Evolutionary conservation across 2,888 invertebrate species (phyloP), one percentile per base, ranked within the genome.

Genomic region (Amiota minor): DNA sequence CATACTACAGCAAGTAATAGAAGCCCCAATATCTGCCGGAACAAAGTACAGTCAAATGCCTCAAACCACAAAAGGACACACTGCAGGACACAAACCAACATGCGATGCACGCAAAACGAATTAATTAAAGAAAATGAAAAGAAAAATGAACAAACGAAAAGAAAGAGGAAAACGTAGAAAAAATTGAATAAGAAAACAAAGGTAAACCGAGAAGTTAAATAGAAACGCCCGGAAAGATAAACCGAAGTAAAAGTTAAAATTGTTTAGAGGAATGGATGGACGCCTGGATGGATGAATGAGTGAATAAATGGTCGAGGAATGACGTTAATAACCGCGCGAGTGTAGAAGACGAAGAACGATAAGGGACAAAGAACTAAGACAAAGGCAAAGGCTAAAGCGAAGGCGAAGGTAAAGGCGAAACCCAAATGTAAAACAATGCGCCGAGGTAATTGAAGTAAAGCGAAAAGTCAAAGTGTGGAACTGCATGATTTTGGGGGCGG

Each of bases 161-260:
- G 18, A 35, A 86, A 83, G 81, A 84, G 86, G 83, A 86, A 86
- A 81, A 82, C 79, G 50, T 14, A 18, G 12, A 68, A 23, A 68
- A 53, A 49, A 68, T 50, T 50, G 53, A 50, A 68, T 10, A 82
- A 82, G 83, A 11, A 16, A 35, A 18, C 59, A 9, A 18, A 86
- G 83, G 83, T 86, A 86, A 86, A 76, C 83, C 81, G 80, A 82
- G 81, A 83, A 83, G 83, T 81, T 84, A 83, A 83, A 86, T 84
- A 86, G 78, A 49, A 70, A 70, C 23, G 59, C 45, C 45, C 75
- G 79, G 78, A 84, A 84, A 84, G 85, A 83, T 83, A 84, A 84
- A 80, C 79, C 76, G 67, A 83, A 76, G 82, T 78, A 79, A 83
- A 83, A 83, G 85, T 83, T 84, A 85, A 84, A 83, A 83, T 83